Percentiles rank a stretch among this genome's conserved stretches.
These are phyloP conservation scores for Tenualosa ilisha DNA, from an alignment of 2,797 vertebrate genomes.

Conservation along the genomic window DNA sequence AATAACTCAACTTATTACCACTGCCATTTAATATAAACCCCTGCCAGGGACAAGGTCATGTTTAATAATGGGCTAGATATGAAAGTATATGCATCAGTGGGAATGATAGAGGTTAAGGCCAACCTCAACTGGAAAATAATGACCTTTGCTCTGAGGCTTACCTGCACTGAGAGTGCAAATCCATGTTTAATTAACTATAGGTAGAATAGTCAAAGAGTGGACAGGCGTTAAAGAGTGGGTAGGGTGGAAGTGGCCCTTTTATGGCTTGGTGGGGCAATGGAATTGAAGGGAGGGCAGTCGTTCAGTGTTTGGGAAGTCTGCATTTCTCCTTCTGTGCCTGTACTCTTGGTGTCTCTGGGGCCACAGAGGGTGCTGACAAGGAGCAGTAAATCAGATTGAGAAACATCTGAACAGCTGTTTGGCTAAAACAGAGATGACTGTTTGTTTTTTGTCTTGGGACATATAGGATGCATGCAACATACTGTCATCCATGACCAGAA, in stretches of 20 bases:
- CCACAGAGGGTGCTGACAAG: background rate
- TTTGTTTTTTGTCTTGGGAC: background rate
- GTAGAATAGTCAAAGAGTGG: background rate
- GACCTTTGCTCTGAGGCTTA: constrained; percentile 31
- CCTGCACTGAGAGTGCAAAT: constrained; percentile 41
- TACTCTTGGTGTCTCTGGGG: background rate
- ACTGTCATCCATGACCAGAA: background rate
- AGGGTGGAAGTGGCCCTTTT: background rate
- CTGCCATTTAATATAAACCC: background rate
- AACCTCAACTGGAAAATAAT: constrained; percentile 32
- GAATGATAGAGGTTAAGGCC: background rate
- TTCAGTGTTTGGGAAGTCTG: background rate
- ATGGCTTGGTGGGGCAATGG: background rate
- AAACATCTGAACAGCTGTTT: constrained; percentile 13
- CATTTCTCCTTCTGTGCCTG: background rate
- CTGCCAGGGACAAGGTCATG: background rate
- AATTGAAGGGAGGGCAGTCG: background rate
- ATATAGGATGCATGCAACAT: background rate
- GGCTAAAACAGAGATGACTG: background rate
- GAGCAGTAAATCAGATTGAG: background rate
- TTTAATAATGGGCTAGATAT: constrained; percentile 4
- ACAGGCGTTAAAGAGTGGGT: too few species aligned
- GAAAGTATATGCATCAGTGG: background rate
- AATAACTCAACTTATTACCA: background rate
- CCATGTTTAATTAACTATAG: constrained; percentile 18